These are phyloP conservation scores for Molossus molossus DNA, from an alignment of 2,797 vertebrate species.

Conservation along the genomic window DNA sequence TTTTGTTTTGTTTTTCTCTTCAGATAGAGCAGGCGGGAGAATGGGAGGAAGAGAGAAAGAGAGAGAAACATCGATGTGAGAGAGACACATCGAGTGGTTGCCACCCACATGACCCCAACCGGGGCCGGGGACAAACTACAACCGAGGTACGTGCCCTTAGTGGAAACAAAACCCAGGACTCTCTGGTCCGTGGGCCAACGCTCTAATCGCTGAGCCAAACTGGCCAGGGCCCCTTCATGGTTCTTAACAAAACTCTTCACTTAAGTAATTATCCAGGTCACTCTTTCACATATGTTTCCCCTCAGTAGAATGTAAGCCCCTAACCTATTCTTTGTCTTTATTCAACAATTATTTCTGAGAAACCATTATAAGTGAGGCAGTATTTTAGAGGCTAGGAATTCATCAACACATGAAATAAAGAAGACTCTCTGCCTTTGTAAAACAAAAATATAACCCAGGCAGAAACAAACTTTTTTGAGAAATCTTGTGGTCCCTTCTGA, in stretches of 20 bases:
- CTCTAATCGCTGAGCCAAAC: too few species aligned
- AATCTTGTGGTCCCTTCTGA: background rate
- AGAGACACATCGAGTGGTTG: too few species aligned
- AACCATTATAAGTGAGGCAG: background rate
- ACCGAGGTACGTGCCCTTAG: too few species aligned
- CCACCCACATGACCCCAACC: too few species aligned
- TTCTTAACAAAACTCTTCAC: background rate
- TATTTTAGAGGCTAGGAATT: background rate
- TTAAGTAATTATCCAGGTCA: background rate
- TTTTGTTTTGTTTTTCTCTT: too few species aligned
- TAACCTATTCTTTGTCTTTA: background rate
- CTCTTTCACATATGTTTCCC: background rate
- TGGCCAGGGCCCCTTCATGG: too few species aligned
- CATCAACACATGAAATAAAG: background rate
- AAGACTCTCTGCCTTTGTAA: background rate
- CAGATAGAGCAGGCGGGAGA: too few species aligned
- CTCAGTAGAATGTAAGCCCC: background rate
- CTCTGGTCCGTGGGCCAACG: too few species aligned
- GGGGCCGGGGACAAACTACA: too few species aligned
- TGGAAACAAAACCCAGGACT: too few species aligned
- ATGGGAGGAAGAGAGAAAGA: too few species aligned
- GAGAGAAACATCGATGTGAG: too few species aligned
- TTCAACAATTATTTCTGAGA: slow-evolving; percentile 37
- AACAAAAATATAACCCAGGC: background rate
- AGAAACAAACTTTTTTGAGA: background rate